Percentiles rank a stretch among this genome's conserved stretches.
phyloP scores from a whole-genome alignment of 2,888 invertebrate genomes.

The Tipula unca region DNA sequence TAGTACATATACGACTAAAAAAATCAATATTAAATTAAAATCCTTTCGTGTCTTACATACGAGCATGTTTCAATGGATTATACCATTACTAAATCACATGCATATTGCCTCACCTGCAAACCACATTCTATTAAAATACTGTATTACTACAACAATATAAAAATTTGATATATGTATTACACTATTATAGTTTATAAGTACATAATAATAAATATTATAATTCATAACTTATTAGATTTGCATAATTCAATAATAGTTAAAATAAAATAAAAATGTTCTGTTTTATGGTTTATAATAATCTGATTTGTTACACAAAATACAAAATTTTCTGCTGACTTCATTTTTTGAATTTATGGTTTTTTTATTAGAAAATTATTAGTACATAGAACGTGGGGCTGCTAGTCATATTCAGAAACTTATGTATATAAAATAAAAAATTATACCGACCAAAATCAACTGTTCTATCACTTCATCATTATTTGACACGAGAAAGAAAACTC shows the following conservation, averaged over 20 bases:
- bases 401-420: no score
- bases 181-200: no score
- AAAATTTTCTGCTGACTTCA: not conserved
- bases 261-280: not conserved
- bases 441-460: no score
- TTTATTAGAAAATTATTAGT: no score
- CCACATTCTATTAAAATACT: not conserved
- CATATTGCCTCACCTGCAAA: not conserved
- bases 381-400: no score
- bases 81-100: not conserved
- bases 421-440: no score
- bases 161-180: not conserved
- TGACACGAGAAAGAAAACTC: no score
- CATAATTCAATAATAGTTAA: not conserved
- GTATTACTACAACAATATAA: not conserved
- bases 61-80: not conserved
- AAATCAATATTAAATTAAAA: constrained; percentile 15
- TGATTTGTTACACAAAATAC: not conserved
- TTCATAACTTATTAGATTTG: not conserved
- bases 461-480: no score
- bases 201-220: not conserved
- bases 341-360: not conserved
- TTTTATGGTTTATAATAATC: not conserved
- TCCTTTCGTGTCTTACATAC: constrained; percentile 1
- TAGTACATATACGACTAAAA: not conserved